Conservation (phyloP, 2,113 vertebrate species). For the Ornithorhynchus anatinus region DNA sequence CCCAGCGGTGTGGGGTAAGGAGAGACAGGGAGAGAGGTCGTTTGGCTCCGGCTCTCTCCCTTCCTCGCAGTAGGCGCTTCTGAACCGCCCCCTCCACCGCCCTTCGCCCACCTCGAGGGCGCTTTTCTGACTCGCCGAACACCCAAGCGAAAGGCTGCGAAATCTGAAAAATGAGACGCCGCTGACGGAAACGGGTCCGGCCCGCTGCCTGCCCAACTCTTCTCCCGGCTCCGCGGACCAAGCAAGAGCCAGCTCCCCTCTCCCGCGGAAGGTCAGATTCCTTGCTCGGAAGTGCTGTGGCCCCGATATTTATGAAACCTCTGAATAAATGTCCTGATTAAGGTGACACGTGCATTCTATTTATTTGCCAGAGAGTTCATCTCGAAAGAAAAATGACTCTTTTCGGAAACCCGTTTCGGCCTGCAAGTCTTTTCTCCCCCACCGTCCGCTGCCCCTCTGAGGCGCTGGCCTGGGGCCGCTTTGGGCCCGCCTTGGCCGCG, state of each 20-base stretch:
- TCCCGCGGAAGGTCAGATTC: constrained; percentile 33
- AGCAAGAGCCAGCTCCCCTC: constrained; percentile 37
- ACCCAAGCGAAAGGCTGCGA: constrained; percentile 2
- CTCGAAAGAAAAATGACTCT: constrained; percentile 63
- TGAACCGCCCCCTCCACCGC: too few species aligned
- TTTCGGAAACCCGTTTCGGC: constrained; percentile 44
- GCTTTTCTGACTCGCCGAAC: constrained; percentile 4
- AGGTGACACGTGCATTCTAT: constrained; percentile 47
- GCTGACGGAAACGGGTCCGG: neutral
- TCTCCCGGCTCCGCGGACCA: constrained; percentile 15
- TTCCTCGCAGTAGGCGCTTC: too few species aligned
- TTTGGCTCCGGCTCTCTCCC: too few species aligned
- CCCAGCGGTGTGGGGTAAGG: too few species aligned
- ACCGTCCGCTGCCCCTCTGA: neutral
- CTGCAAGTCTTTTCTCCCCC: constrained; percentile 39
- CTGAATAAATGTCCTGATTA: constrained; percentile 51
- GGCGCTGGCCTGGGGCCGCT: too few species aligned
- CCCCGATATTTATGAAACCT: constrained; percentile 42
- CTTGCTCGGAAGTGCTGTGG: constrained; percentile 15
- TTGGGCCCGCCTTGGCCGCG: too few species aligned
- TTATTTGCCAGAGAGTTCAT: constrained; percentile 27
- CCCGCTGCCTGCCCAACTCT: neutral
- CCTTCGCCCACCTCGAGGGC: neutral
- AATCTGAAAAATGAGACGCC: too few species aligned
- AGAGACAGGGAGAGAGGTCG: too few species aligned